Percentiles rank a stretch among this genome's conserved stretches.
These are phyloP conservation scores for Holcopasites calliopsidis DNA, from an alignment of 1,140 invertebrate genomes.

Conservation along the genomic window DNA sequence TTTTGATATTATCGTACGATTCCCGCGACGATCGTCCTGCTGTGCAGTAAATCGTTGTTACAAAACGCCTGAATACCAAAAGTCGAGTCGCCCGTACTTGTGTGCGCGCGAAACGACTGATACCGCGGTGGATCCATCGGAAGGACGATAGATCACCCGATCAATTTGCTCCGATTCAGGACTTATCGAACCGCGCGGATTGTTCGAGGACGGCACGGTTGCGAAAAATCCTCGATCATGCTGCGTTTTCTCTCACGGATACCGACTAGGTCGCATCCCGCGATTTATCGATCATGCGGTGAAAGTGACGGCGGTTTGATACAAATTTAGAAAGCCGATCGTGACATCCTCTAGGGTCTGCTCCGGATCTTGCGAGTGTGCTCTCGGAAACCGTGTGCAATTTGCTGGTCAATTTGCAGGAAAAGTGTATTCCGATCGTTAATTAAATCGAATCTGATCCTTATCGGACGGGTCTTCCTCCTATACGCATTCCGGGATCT, in stretches of 20 bases:
- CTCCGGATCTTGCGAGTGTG: conserved; percentile 16
- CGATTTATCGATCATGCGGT: conserved; percentile 65
- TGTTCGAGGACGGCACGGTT: neutral
- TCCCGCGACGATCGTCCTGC: neutral
- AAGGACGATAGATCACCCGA: conserved; percentile 18
- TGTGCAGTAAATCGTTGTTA: neutral
- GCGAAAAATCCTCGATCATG: conserved; percentile 35
- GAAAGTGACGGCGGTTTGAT: conserved; percentile 72
- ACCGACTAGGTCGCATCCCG: conserved; percentile 29
- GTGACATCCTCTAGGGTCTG: conserved; percentile 32
- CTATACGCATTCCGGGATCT: no score
- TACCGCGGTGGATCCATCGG: neutral
- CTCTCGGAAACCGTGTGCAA: neutral
- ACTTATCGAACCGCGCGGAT: neutral
- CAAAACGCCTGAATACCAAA: conserved; percentile 19
- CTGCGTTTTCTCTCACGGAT: conserved; percentile 16
- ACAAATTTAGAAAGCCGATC: conserved; percentile 74
- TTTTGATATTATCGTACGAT: neutral
- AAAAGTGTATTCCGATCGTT: neutral
- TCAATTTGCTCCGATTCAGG: no score
- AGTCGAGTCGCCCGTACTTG: no score
- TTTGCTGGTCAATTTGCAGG: neutral
- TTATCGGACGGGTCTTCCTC: neutral
- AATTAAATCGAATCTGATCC: conserved; percentile 20
- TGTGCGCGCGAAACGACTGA: neutral